Conservation (phyloP, 2,888 invertebrate genomes). For the Athrips mouffetella region DNA sequence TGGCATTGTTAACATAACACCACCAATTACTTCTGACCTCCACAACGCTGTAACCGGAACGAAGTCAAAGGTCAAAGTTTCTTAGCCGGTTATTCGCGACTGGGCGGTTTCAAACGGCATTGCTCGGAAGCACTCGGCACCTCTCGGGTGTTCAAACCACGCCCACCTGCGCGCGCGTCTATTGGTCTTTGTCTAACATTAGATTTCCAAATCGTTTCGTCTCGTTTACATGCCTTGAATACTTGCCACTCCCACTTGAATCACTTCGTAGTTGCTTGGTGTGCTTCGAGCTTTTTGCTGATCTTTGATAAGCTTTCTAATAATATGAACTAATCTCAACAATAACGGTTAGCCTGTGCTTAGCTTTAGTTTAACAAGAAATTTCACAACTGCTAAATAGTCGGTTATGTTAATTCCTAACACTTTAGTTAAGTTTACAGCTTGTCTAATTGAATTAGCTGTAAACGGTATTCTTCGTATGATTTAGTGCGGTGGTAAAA, state of each 20-base stretch:
- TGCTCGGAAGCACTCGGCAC: conserved; percentile 56
- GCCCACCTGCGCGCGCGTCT: conserved; percentile 51
- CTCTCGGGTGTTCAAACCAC: conserved; percentile 52
- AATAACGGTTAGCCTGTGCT: not conserved
- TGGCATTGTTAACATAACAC: conserved; percentile 39
- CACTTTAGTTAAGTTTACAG: not conserved
- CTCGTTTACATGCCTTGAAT: conserved; percentile 39
- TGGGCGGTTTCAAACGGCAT: conserved; percentile 64
- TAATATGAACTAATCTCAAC: conserved; percentile 46
- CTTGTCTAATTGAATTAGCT: too few relatives aligned
- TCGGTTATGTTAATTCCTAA: not conserved
- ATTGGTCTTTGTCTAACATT: conserved; percentile 42
- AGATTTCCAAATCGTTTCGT: conserved; percentile 34
- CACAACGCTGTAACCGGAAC: not conserved
- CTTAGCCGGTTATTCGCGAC: conserved; percentile 42
- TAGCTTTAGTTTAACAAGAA: not conserved
- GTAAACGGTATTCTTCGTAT: too few relatives aligned
- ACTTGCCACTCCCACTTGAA: conserved; percentile 60
- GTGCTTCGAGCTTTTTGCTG: conserved; percentile 70
- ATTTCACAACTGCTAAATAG: not conserved
- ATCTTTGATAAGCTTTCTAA: conserved; percentile 69
- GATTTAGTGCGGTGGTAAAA: too few relatives aligned
- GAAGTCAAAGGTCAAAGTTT: conserved; percentile 43
- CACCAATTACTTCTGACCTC: conserved; percentile 32
- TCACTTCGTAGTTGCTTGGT: too few relatives aligned